A percentile compares a stretch with the other conserved stretches of the same genome.
These are phyloP conservation scores for Bilobella aurantiaca DNA, from an alignment of 1,140 invertebrate genomes.

Conservation along the genomic window DNA sequence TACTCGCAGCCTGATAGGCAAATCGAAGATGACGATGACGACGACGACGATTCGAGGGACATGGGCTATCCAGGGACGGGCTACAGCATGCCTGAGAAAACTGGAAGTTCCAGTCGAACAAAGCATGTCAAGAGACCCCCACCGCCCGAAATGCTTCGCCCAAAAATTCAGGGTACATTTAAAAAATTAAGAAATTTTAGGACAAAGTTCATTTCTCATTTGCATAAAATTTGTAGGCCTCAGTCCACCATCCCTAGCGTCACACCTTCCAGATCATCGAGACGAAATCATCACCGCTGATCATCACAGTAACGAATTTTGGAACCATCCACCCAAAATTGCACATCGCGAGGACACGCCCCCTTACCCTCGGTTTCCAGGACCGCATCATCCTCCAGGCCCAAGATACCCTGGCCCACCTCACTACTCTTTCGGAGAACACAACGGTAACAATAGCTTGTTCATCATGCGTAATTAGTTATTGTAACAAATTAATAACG, in stretches of 20 bases:
- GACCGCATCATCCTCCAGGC: neutral
- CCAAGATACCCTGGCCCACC: neutral
- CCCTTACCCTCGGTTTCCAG: neutral
- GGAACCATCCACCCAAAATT: neutral
- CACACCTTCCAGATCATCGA: neutral
- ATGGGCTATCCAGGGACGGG: neutral
- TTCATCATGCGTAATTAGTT: neutral
- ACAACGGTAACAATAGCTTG: neutral
- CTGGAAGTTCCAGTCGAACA: too few relatives aligned
- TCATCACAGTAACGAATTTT: slow-evolving; percentile 1
- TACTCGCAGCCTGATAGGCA: slow-evolving; percentile 10
- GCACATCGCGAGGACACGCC: neutral
- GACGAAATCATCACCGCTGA: neutral
- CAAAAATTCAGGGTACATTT: neutral
- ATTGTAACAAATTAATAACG: neutral
- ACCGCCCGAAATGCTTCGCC: neutral
- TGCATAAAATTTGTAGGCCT: neutral
- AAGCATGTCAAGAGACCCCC: neutral
- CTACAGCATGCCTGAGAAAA: slow-evolving; percentile 2
- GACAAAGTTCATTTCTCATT: neutral
- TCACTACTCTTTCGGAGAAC: neutral
- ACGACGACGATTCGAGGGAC: slow-evolving; percentile 1
- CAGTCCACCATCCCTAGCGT: neutral
- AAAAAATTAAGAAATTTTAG: neutral
- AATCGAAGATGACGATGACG: neutral